These are phyloP conservation scores for Leptestheria dahalacensis DNA, from an alignment of 1,140 invertebrate species.

Conservation along the genomic window DNA sequence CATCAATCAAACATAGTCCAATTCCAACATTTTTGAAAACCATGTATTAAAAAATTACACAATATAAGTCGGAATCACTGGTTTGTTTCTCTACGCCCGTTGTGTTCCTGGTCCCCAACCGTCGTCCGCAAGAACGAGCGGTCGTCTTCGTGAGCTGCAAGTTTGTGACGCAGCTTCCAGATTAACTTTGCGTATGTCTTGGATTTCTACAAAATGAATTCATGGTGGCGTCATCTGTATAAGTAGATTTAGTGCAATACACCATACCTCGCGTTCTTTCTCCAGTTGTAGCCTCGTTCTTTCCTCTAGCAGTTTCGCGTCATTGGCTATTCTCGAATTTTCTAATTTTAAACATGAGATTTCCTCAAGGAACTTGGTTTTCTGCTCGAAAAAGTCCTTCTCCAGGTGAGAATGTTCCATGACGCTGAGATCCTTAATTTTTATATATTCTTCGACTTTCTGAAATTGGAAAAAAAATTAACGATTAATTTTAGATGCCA, in stretches of 20 bases:
- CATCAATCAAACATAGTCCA: not conserved
- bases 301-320: too few relatives aligned
- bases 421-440: not conserved
- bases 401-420: not conserved
- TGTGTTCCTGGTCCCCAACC: not conserved
- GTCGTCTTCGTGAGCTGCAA: not conserved
- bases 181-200: slow-evolving; percentile 3
- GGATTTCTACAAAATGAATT: slow-evolving; percentile 4
- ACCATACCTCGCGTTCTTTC: not conserved
- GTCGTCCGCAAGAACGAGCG: not conserved
- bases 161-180: not conserved
- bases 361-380: not conserved
- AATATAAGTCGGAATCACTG: not conserved
- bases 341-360: not conserved
- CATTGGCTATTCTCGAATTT: not conserved
- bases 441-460: too few relatives aligned
- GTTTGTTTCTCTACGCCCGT: not conserved
- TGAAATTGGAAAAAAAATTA: too few relatives aligned
- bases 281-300: not conserved
- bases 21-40: not conserved
- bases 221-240: not conserved
- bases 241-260: not conserved
- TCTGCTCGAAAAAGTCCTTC: not conserved
- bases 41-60: not conserved
- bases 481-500: too few relatives aligned